phyloP scores from a whole-genome alignment of 2,888 invertebrate species.

The Teleiodes luculella region DNA sequence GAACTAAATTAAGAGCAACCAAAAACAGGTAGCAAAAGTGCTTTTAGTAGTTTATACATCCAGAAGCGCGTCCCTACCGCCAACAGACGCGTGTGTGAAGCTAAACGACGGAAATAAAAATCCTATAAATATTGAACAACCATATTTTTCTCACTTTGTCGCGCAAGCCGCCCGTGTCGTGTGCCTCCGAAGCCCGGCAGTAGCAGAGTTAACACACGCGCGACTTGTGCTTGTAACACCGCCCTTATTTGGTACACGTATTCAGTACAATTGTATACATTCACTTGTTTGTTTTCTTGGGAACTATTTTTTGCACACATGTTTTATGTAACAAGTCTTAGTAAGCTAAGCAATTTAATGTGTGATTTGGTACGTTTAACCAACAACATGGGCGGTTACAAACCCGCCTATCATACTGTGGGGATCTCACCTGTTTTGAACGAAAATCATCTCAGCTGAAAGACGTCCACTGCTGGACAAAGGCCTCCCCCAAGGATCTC shows the following conservation, averaged over 20 bases:
- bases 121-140: conserved; percentile 76
- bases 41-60: conserved; percentile 7
- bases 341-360: too few species aligned
- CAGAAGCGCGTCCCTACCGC: conserved; percentile 41
- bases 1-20: neutral
- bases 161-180: conserved; percentile 50
- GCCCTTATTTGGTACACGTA: neutral
- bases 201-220: conserved; percentile 8
- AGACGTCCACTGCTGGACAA: too few species aligned
- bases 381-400: too few species aligned
- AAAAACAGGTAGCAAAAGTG: neutral
- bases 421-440: too few species aligned
- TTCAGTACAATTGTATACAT: neutral
- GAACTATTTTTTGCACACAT: neutral
- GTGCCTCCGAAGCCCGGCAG: conserved; percentile 26
- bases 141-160: conserved; percentile 78
- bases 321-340: neutral
- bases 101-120: conserved; percentile 75
- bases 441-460: too few species aligned
- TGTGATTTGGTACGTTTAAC: too few species aligned
- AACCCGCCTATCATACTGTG: too few species aligned
- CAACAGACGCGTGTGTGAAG: conserved; percentile 56
- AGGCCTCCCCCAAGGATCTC: too few species aligned
- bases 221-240: neutral
- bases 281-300: neutral